Evolutionary conservation across 2,888 invertebrate genomes (phyloP), one percentile per base, ranked within the genome.

Genomic region (Microctonus aethiopoides): DNA sequence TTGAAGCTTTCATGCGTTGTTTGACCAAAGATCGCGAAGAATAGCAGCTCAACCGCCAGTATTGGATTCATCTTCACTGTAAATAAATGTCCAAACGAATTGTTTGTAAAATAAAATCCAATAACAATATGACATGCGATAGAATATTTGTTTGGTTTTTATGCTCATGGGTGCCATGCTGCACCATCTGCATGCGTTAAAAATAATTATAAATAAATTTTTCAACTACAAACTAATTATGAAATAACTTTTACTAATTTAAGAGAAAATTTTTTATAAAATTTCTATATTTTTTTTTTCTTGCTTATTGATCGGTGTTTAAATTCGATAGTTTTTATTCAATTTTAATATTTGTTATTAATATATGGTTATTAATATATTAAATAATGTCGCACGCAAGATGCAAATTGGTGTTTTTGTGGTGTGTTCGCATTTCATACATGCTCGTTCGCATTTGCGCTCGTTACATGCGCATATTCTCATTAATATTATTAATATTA

Each of bases 21-120:
- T 88, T 98, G 94, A 75, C 98, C 98, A 89, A 99, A 99, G 86
- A 99, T 94, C 83, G 98, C 97, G 90, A 98, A 99, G 92, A 99
- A 99, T 83, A 99, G 92, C 89, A 98, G 91, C 91, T 99, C 98
- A 89, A 98, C 96, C 78, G 98, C 96, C 87, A 94, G 92, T 85
- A 95, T 89, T 83, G 96, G 96, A 88, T 93, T 94, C 92, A 96
- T 94, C 87, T 92, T 92, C 88, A 96, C 96, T 96, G 94, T 87
- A 92, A 91, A 82, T 75, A 81, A 76, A 76, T 76, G 68, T 75
- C 77, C 80, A 78, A 46, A 20, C 46, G 69, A 70, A 76, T 63
- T 66, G 67, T 39, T 64, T 64, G 9, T 57, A 34, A 24, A 46
- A 22, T 26, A 51, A 32, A 22, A 39, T 52, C 32, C 46, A 32